phyloP scores from a whole-genome alignment of 2,113 vertebrate genomes.

The Protobothrops flavoviridis region DNA sequence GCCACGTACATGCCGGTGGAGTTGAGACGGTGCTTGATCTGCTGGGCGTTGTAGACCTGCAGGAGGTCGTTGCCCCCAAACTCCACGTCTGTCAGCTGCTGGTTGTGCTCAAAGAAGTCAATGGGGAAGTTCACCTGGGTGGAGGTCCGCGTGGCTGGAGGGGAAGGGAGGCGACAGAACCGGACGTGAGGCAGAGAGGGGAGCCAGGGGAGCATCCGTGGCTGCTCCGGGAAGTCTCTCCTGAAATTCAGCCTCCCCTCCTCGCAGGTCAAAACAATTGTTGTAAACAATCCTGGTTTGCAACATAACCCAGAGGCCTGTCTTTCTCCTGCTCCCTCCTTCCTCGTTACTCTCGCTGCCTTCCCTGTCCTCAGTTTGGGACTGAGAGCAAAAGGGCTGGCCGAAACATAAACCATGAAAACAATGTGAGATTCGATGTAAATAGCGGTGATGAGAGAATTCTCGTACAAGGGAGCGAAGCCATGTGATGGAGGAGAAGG shows the following conservation, averaged over 20 bases:
- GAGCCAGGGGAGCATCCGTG: neutral
- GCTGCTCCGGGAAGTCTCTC: neutral
- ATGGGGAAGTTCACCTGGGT: constrained; percentile 98
- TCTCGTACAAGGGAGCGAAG: neutral
- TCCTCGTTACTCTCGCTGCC: neutral
- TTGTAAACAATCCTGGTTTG: neutral
- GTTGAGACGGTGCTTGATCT: constrained; percentile 97
- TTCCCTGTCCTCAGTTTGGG: neutral
- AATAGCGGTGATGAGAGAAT: neutral
- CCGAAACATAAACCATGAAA: neutral
- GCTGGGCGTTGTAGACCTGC: constrained; percentile 97
- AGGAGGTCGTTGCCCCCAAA: constrained; percentile 96
- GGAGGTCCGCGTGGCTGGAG: constrained; percentile 87
- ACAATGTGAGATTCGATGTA: neutral
- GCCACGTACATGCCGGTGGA: constrained; percentile 99
- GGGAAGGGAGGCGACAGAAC: neutral
- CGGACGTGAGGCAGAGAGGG: neutral
- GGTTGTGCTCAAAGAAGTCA: constrained; percentile 99
- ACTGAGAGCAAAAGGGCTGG: neutral
- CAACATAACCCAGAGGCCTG: neutral
- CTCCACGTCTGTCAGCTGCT: constrained; percentile 96
- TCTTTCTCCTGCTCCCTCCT: neutral
- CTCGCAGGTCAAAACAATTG: no score
- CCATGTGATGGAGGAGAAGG: neutral
- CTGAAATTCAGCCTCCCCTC: neutral